Evolutionary conservation across 1,140 invertebrate species (phyloP).

Genomic region (Drosophila punjabiensis): DNA sequence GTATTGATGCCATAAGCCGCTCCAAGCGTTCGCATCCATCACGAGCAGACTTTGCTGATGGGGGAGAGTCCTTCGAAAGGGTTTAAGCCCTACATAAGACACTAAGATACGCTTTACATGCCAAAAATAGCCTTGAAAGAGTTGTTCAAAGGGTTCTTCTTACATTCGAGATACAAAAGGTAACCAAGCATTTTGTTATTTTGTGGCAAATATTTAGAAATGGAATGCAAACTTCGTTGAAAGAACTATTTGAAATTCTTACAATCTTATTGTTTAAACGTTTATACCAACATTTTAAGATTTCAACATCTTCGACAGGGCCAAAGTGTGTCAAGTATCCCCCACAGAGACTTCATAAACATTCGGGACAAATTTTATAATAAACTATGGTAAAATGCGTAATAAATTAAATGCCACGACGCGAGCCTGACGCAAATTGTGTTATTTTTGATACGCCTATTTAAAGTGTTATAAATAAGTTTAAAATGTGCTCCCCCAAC

Average conservation of each 20-base stretch:
- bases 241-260: not conserved
- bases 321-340: slow-evolving; percentile 19
- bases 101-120: not conserved
- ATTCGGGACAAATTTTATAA: slow-evolving; percentile 32
- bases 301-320: slow-evolving; percentile 3
- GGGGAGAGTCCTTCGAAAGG: slow-evolving; percentile 5
- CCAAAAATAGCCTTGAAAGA: not conserved
- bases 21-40: slow-evolving; percentile 22
- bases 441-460: slow-evolving; percentile 17
- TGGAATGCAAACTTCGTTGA: not conserved
- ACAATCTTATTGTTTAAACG: not conserved
- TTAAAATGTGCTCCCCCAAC: not conserved
- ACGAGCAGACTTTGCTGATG: not conserved
- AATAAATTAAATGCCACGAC: slow-evolving; percentile 21
- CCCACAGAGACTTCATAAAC: slow-evolving; percentile 11
- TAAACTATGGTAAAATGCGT: slow-evolving; percentile 20
- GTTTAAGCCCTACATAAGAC: slow-evolving; percentile 11
- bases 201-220: not conserved
- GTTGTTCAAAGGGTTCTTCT: not conserved
- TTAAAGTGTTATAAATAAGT: slow-evolving; percentile 29
- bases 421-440: slow-evolving; percentile 18
- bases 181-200: not conserved
- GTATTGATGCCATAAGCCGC: slow-evolving; percentile 55
- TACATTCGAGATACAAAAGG: not conserved
- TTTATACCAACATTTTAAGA: slow-evolving; percentile 9